Base-by-base conservation (phyloP, 2,888 invertebrate species). In the Rhingia campestris region DNA sequence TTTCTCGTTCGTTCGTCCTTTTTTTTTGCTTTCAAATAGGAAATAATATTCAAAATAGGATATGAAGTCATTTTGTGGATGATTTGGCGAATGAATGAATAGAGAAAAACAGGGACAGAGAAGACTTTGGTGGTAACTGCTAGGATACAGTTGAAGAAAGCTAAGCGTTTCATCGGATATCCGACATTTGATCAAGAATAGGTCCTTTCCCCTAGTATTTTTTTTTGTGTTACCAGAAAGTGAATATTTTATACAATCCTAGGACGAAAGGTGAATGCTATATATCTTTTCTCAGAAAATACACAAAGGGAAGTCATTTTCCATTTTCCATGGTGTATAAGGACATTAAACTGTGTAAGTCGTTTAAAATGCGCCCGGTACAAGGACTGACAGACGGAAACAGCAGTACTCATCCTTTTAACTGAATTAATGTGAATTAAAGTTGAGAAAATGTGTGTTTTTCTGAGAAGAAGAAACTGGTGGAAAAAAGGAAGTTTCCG, bases 21-120 rank as follows among this genome's bases (percentile, higher is more conserved):
- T 5, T 54, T 5, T 33, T 9, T 32, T 33, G 14, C 45, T 4
- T 33, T 74, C 56, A 66, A 75, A 80, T 75, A 70, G 74, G 70
- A 80, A 84, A 84, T 84, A 80, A 84, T 84, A 84, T 84, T 80
- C 80, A 80, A 80, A 84, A 84, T 74, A 80, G 80, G 84, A 84
- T 80, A 84, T 84, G 84, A 80, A 84, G 80, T 80, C 84, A 80
- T 84, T 84, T 84, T 84, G 74, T 70, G 74, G 84, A 84, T 64
- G 75, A 81, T 81, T 81, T 81, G 45, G 53, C 53, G 63, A 73
- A 45, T 70, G 69, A 59, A 59, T 58, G 63, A 51, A 73, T 70
- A 47, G 61, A 51, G 54, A 64, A 69, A 51, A 35, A 14, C 4
- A n/a, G 14, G 37, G 39, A 12, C 41, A 9, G 4, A 10, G 14